Evolutionary conservation across 53 echinoderm and acorn worm species (phyloP).

Genomic region (Echinometra lucunter): DNA sequence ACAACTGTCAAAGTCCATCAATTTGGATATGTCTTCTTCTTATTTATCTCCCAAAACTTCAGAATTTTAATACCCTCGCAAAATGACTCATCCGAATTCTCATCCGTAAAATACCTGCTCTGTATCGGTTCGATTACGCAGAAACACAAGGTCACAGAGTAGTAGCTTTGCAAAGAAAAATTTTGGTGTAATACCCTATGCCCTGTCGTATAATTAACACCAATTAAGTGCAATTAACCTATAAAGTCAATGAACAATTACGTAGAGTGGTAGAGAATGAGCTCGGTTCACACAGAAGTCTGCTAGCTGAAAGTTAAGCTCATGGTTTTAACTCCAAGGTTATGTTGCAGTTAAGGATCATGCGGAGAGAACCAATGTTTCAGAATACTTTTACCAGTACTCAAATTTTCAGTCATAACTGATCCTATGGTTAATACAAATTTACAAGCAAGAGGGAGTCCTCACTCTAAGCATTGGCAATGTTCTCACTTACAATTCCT

Average conservation of each 20-base stretch:
- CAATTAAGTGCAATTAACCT: slow-evolving; percentile 41
- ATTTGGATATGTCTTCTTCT: not conserved
- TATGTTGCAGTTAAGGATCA: no score
- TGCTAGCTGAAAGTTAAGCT: no score
- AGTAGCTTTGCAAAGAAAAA: not conserved
- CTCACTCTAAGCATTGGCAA: no score
- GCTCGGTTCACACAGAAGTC: no score
- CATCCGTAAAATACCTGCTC: not conserved
- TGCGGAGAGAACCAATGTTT: no score
- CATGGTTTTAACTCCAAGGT: no score
- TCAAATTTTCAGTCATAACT: no score
- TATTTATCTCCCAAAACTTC: not conserved
- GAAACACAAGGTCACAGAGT: not conserved
- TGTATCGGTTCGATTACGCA: no score
- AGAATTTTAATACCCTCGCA: not conserved
- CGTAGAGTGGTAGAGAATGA: not conserved
- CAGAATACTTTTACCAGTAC: no score
- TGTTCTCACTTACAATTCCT: no score
- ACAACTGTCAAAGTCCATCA: not conserved
- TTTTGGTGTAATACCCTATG: not conserved
- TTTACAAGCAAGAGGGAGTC: no score
- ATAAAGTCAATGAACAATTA: not conserved
- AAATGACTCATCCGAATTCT: not conserved
- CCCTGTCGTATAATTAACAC: not conserved
- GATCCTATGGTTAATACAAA: no score